A percentile compares a stretch with the other conserved stretches of the same genome.
These are phyloP conservation scores for Carassius gibelio DNA, from an alignment of 2,113 vertebrate genomes.

Conservation along the genomic window DNA sequence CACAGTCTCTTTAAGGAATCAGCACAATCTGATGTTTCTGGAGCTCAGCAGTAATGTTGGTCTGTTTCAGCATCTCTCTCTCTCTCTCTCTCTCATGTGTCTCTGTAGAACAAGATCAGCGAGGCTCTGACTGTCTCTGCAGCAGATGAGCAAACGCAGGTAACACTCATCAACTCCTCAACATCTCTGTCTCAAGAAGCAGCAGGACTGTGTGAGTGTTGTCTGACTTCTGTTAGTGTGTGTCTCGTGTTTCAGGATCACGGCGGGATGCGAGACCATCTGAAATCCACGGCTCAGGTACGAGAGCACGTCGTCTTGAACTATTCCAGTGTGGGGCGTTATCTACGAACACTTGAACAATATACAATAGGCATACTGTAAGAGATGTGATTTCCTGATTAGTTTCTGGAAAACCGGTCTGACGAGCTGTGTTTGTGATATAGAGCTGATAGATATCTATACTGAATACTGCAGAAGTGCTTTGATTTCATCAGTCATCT, in stretches of 20 bases:
- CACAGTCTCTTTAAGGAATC: not conserved
- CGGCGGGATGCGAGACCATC: not conserved
- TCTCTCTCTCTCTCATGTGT: not conserved
- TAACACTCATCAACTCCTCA: not conserved
- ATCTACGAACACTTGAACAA: not conserved
- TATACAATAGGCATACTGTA: not conserved
- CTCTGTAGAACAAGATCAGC: slow-evolving; percentile 9
- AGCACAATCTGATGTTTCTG: slow-evolving; percentile 23
- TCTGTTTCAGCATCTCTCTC: slow-evolving; percentile 45
- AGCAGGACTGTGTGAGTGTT: not conserved
- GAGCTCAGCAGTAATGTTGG: slow-evolving; percentile 44
- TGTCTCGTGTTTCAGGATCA: not conserved
- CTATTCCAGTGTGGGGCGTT: not conserved
- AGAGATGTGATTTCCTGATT: not conserved
- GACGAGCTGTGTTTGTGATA: not conserved
- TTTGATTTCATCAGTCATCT: not conserved
- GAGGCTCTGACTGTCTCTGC: not conserved
- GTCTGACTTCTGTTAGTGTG: not conserved
- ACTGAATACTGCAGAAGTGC: not conserved
- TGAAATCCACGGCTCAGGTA: slow-evolving; percentile 9
- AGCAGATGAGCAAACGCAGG: not conserved
- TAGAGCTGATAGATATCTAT: too few relatives aligned
- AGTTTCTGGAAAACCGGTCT: not conserved
- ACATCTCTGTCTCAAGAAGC: not conserved
- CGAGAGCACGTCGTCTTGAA: not conserved